Evolutionary conservation across 2,888 invertebrate species (phyloP).

Genomic region (Heteromurus nitidus): DNA sequence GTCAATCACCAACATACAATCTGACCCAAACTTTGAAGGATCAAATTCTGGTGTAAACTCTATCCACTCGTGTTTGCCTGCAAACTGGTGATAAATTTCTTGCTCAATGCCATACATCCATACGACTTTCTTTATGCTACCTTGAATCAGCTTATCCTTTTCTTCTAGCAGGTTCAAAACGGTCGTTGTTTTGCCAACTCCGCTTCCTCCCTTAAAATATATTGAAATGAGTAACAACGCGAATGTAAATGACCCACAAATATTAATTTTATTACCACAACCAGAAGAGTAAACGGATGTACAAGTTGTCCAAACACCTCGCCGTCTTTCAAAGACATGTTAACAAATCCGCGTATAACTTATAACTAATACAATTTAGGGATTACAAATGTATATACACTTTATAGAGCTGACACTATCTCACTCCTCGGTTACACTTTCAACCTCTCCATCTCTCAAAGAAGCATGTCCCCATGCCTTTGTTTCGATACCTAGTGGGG

Average conservation of each 20-base stretch:
- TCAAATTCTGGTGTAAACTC: constrained; percentile 12
- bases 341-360: too few relatives aligned
- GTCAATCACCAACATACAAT: background rate
- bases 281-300: constrained; percentile 8
- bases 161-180: background rate
- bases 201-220: background rate
- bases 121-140: background rate
- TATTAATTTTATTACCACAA: background rate
- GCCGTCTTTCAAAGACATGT: too few relatives aligned
- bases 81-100: background rate
- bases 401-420: too few relatives aligned
- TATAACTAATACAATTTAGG: too few relatives aligned
- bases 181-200: background rate
- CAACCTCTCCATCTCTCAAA: too few relatives aligned
- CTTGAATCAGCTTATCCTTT: background rate
- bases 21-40: background rate
- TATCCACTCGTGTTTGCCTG: background rate
- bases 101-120: constrained; percentile 9
- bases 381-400: too few relatives aligned
- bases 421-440: too few relatives aligned
- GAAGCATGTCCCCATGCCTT: too few relatives aligned
- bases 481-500: too few relatives aligned
- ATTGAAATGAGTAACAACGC: too few relatives aligned
- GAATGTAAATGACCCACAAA: too few relatives aligned
- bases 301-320: background rate